phyloP scores from a whole-genome alignment of 2,113 vertebrate species.

The Oncorhynchus tshawytscha region DNA sequence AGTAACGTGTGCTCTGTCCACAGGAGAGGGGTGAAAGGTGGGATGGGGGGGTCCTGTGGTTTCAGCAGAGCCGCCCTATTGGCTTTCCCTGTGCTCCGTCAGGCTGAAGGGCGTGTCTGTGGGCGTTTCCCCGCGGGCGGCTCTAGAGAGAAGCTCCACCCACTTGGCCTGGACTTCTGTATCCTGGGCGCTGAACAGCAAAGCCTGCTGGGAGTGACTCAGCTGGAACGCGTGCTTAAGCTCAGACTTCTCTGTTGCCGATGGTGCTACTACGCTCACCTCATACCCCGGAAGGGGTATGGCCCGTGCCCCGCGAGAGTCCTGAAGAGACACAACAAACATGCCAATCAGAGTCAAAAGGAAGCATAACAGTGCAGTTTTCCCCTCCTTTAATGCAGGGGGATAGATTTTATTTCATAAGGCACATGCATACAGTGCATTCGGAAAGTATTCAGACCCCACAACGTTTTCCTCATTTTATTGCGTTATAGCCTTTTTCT shows the following conservation, averaged over 20 bases:
- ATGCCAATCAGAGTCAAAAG: not conserved
- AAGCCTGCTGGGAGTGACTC: conserved; percentile 76
- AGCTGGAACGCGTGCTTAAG: conserved; percentile 76
- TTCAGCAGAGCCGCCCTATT: conserved; percentile 56
- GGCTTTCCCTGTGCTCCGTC: conserved; percentile 69
- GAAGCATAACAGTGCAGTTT: not conserved
- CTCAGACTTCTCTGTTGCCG: conserved; percentile 72
- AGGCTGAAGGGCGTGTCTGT: conserved; percentile 47
- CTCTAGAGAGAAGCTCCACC: conserved; percentile 79
- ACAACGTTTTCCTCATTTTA: too few species aligned
- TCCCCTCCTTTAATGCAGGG: conserved; percentile 8
- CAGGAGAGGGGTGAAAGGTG: conserved; percentile 43
- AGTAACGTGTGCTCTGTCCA: conserved; percentile 76
- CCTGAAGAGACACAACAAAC: conserved; percentile 64
- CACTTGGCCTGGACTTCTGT: conserved; percentile 80
- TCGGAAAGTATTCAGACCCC: too few species aligned
- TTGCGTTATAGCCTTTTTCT: too few species aligned
- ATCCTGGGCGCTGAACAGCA: conserved; percentile 81
- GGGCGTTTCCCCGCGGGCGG: conserved; percentile 63
- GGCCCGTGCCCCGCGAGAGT: conserved; percentile 60
- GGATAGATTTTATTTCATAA: conserved; percentile 20
- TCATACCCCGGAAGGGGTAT: conserved; percentile 80
- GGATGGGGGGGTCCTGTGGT: conserved; percentile 32
- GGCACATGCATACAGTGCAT: conserved; percentile 1
- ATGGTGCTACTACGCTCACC: conserved; percentile 59